Conservation (phyloP, 2,888 invertebrate species). For the Scelioninae gen. 2 region DNA sequence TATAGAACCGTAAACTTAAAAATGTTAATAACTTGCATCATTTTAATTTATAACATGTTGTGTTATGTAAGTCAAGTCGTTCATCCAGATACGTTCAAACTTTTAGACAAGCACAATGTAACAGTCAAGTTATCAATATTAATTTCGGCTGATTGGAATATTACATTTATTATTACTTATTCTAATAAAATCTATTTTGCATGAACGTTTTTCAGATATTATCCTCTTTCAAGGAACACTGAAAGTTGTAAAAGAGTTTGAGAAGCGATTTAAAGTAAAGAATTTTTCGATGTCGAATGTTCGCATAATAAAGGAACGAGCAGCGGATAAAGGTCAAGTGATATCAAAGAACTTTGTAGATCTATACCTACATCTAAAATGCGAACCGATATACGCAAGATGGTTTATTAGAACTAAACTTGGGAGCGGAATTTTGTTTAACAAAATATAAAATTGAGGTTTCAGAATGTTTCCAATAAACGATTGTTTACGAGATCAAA, state of each 20-base stretch:
- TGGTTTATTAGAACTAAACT: slow-evolving; percentile 6
- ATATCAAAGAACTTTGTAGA: slow-evolving; percentile 16
- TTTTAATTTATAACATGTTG: too few species aligned
- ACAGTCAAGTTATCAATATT: too few species aligned
- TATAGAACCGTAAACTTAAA: too few species aligned
- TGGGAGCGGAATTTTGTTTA: background rate
- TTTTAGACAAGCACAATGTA: too few species aligned
- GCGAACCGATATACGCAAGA: background rate
- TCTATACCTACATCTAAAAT: too few species aligned
- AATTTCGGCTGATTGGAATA: too few species aligned
- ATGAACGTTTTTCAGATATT: slow-evolving; percentile 5
- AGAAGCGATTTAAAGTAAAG: slow-evolving; percentile 1
- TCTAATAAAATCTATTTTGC: background rate
- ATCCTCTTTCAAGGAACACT: background rate
- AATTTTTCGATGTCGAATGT: slow-evolving; percentile 8
- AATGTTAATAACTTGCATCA: too few species aligned
- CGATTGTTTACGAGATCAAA: too few species aligned
- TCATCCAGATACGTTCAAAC: too few species aligned
- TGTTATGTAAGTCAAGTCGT: too few species aligned
- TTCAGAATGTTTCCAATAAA: too few species aligned
- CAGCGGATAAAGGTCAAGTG: slow-evolving; percentile 17
- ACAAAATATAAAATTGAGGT: background rate
- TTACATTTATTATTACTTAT: background rate
- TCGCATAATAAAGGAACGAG: slow-evolving; percentile 8
- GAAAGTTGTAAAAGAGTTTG: slow-evolving; percentile 4